These are phyloP conservation scores for Diploscapter pachys DNA, from an alignment of 1,140 invertebrate genomes.

Conservation along the genomic window DNA sequence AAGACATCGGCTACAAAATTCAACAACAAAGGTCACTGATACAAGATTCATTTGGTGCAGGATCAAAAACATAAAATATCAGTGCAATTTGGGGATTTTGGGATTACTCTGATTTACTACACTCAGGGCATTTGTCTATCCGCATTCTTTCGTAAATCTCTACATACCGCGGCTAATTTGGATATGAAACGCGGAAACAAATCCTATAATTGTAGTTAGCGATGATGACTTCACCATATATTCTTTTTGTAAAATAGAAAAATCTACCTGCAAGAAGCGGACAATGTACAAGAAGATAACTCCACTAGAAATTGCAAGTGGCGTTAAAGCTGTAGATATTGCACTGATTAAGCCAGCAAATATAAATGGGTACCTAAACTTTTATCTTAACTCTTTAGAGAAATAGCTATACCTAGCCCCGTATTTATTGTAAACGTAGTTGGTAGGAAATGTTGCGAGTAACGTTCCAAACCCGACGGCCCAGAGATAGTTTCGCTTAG, in stretches of 20 bases:
- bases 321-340: conserved; percentile 17
- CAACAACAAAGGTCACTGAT: no score
- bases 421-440: conserved; percentile 26
- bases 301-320: conserved; percentile 11
- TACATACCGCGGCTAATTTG: background rate
- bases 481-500: conserved; percentile 19
- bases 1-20: no score
- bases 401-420: conserved; percentile 25
- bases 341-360: conserved; percentile 19
- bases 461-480: conserved; percentile 28
- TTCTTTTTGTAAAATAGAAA: background rate
- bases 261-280: conserved; percentile 27
- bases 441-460: conserved; percentile 27
- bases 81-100: no score
- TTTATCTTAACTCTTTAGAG: background rate
- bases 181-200: background rate
- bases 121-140: no score
- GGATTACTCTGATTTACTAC: no score
- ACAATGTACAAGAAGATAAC: conserved; percentile 1
- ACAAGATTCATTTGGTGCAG: no score
- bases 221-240: no score
- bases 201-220: background rate
- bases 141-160: background rate
- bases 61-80: no score
- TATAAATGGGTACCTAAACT: conserved; percentile 20